Evolutionary conservation across 2,888 invertebrate genomes (phyloP), one percentile per base, ranked within the genome.

Genomic region (Epirrhoe alternata): DNA sequence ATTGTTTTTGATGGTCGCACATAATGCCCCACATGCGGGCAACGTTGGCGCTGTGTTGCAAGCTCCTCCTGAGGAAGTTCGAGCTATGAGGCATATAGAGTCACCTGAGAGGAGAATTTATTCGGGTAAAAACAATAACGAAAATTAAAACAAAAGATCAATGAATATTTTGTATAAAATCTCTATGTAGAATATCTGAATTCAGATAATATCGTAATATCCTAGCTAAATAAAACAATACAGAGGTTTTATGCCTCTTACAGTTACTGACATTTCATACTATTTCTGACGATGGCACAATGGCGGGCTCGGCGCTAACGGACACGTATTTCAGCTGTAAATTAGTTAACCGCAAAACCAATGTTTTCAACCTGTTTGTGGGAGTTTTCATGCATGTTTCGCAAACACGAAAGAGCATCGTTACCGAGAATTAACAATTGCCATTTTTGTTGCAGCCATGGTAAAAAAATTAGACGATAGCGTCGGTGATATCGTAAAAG

Each of bases 381-480:
- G 54, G 70, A 54, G 59, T 69, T 68, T 61, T 52, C 58, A 67
- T 62, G 45, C 45, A 60, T 51, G 55, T 56, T 53, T 38, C 55
- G 38, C 24, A 59, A 61, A 64, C 42, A 56, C 49, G 33, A 58
- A 52, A 54, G 58, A 49, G 54, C 10, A 56, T 54, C 47, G 16
- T 54, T 66, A 55, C 47, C n/a, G 52, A 52, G 33, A 63, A 58
- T 53, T 52, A 63, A 63, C 57, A 63, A 62, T 57, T 51, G 14
- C 10, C 6, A 49, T 17, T 63, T 50, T 54, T 12, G 68, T 94
- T 94, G 64, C 83, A 97, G 98, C 97, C 8, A 97, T 98, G 96
- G 94, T 98, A 0, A 95, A 96, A 24, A 96, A 96, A 74, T 88
- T 99, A 77, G 99, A 99, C 82, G 95, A 96, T 66, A 97, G 98